Evolutionary conservation across 2,888 invertebrate species (phyloP).

Genomic region (Ryuthela nishihirai): DNA sequence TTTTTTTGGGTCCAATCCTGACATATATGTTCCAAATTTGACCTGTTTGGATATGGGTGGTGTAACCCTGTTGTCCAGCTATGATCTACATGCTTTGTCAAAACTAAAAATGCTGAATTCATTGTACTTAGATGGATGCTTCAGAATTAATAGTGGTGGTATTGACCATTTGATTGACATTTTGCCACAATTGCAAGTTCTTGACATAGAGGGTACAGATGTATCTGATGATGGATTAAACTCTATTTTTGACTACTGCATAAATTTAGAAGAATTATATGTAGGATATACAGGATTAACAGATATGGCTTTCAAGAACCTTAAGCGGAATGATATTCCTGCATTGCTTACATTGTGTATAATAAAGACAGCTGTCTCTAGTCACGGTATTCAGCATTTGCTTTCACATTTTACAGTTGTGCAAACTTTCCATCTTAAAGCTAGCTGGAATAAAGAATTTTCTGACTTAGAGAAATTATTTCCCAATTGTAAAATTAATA

Average conservation of each 20-base stretch:
- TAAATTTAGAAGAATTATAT: conserved; percentile 9
- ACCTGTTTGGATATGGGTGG: conserved; percentile 22
- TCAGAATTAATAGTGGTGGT: conserved; percentile 27
- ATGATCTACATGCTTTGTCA: conserved; percentile 7
- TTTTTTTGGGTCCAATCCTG: conserved; percentile 7
- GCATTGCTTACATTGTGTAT: conserved; percentile 5
- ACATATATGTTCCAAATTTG: conserved; percentile 5
- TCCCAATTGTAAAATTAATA: too few species aligned
- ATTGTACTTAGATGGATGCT: conserved; percentile 19
- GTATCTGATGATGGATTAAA: conserved; percentile 24
- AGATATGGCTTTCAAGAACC: not conserved
- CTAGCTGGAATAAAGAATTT: too few species aligned
- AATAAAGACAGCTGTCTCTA: conserved; percentile 7
- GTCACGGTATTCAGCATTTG: conserved; percentile 6
- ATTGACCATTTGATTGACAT: conserved; percentile 16
- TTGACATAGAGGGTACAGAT: conserved; percentile 33
- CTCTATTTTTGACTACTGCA: conserved; percentile 3
- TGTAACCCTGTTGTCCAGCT: conserved; percentile 17
- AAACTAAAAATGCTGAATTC: conserved; percentile 2
- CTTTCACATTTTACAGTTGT: too few species aligned
- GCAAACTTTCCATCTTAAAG: too few species aligned
- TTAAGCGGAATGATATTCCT: not conserved
- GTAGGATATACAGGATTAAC: conserved; percentile 12
- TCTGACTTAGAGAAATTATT: too few species aligned
- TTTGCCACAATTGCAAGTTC: conserved; percentile 19